Conservation (phyloP, 23 tunicate genomes). For the Trididemnum clinides region DNA sequence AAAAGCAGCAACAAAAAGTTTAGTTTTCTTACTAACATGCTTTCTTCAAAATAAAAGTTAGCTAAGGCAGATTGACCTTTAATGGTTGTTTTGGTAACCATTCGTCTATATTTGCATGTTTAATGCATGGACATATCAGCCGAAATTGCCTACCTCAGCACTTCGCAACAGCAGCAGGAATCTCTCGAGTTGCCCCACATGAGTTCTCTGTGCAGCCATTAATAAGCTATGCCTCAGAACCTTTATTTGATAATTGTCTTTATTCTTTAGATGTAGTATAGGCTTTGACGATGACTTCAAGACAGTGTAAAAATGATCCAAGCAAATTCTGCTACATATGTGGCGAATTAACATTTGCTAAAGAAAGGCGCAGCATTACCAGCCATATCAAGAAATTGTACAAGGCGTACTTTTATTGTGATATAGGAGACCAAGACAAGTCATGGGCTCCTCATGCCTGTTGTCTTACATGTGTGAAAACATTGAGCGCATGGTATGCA, state of each 20-base stretch:
- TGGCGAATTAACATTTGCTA: conserved; percentile 17
- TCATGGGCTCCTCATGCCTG: conserved; percentile 12
- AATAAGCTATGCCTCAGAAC: not conserved
- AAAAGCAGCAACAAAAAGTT: too few species aligned
- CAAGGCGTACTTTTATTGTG: conserved; percentile 14
- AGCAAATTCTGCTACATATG: conserved; percentile 3
- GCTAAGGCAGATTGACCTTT: too few species aligned
- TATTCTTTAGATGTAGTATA: not conserved
- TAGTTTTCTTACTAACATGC: too few species aligned
- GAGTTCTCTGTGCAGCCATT: not conserved
- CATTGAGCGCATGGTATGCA: conserved; percentile 20
- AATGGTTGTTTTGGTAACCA: too few species aligned
- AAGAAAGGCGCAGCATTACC: conserved; percentile 5
- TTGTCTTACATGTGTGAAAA: conserved; percentile 13
- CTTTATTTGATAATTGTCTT: not conserved
- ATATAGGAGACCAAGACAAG: conserved; percentile 13
- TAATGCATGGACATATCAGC: too few species aligned
- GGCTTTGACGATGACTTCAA: conserved; percentile 1
- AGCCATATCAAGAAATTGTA: conserved; percentile 15
- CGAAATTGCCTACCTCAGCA: too few species aligned
- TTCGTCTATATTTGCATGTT: too few species aligned
- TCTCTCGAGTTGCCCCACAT: too few species aligned
- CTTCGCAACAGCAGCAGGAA: too few species aligned
- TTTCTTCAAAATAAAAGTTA: too few species aligned
- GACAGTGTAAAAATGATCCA: conserved; percentile 18